These are phyloP conservation scores for Hirudinaria manillensis DNA, from an alignment of 2,888 invertebrate genomes.

Conservation along the genomic window DNA sequence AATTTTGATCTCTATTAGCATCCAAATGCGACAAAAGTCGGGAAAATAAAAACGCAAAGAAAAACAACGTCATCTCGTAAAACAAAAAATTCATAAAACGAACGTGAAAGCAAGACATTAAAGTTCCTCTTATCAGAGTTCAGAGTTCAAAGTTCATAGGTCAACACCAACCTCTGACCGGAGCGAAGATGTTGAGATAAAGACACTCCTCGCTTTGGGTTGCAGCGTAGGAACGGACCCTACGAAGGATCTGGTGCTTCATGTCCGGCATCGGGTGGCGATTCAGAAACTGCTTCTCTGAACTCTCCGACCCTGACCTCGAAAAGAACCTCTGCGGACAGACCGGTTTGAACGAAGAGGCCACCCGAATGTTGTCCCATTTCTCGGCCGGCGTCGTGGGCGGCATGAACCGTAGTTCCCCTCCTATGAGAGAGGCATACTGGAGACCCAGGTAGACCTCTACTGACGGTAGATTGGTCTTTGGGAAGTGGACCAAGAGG, in stretches of 20 bases:
- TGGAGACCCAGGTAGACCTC: conserved; percentile 22
- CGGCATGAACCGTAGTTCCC: conserved; percentile 27
- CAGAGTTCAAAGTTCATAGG: neutral
- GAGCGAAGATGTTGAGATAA: conserved; percentile 89
- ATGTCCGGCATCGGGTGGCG: conserved; percentile 9
- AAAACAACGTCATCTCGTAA: neutral
- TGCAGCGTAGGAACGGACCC: conserved; percentile 62
- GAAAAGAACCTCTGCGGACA: conserved; percentile 43
- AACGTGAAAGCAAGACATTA: conserved; percentile 5
- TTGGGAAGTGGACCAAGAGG: conserved; percentile 16
- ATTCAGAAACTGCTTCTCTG: conserved; percentile 3
- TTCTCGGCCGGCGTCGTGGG: conserved; percentile 24
- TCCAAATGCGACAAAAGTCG: neutral
- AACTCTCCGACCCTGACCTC: neutral
- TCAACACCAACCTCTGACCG: conserved; percentile 69
- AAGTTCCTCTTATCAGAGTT: conserved; percentile 3
- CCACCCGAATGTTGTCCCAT: conserved; percentile 20
- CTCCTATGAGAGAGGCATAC: conserved; percentile 22
- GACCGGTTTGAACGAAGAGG: conserved; percentile 13
- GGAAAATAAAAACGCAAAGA: neutral
- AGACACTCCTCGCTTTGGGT: conserved; percentile 96
- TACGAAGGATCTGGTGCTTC: conserved; percentile 44
- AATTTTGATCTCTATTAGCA: too few relatives aligned
- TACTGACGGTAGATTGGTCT: conserved; percentile 2
- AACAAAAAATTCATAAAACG: neutral